Percentiles rank a stretch among this genome's conserved stretches.
Conservation (phyloP, 2,113 vertebrate genomes). For the Eretmochelys imbricata region DNA sequence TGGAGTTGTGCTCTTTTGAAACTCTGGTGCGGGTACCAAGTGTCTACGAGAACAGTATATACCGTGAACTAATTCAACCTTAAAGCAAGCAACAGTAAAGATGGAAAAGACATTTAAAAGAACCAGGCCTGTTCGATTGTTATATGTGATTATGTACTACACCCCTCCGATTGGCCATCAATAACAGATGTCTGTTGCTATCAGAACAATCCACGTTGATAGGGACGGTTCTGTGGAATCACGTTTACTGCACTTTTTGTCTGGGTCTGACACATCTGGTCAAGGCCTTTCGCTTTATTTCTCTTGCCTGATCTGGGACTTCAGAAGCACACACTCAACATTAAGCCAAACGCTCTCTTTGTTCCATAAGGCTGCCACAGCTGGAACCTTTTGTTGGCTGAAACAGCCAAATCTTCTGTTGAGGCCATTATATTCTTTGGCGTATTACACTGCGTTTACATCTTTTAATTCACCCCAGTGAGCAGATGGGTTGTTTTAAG, state of each 20-base stretch:
- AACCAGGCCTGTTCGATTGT: background rate
- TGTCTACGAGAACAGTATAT: background rate
- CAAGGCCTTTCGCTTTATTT: constrained; percentile 68
- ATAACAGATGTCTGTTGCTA: constrained; percentile 2
- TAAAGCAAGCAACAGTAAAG: constrained; percentile 15
- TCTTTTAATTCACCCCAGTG: constrained; percentile 77
- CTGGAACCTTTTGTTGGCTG: constrained; percentile 79
- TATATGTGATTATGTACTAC: constrained; percentile 11
- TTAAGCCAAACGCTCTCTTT: constrained; percentile 76
- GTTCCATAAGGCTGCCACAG: constrained; percentile 74
- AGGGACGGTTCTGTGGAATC: constrained; percentile 14
- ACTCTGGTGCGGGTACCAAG: rapidly evolving
- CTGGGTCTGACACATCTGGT: constrained; percentile 70
- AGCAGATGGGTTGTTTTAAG: constrained; percentile 73
- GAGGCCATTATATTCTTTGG: constrained; percentile 78
- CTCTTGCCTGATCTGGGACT: constrained; percentile 63
- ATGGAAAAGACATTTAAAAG: constrained; percentile 32
- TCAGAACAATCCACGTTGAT: background rate
- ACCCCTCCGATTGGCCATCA: background rate
- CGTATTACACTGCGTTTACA: constrained; percentile 77
- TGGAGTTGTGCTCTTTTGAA: background rate
- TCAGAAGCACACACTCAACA: constrained; percentile 63
- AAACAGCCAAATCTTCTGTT: constrained; percentile 73
- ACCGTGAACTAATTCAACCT: background rate
- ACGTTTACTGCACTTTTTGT: background rate